Base-by-base conservation (phyloP, 1,140 invertebrate genomes). In the Philopotamus ludificatus region DNA sequence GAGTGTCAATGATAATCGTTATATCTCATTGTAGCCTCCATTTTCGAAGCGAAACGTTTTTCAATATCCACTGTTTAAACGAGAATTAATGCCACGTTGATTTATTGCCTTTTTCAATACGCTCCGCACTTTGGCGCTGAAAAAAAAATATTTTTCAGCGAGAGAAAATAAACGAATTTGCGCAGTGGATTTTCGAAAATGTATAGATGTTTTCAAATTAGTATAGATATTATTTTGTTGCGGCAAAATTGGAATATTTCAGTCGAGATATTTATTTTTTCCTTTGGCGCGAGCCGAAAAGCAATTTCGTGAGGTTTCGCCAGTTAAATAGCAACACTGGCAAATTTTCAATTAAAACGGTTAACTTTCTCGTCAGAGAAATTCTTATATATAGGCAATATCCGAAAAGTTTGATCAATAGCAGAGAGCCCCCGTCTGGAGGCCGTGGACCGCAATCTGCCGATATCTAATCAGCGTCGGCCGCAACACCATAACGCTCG, bases 81-180 rank as follows among this genome's bases (percentile, higher is more conserved):
- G 53, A 54, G 66, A 63, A 67, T 67, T 67, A 67, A 67, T 54
- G 61, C 45, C 26, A 18, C 42, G 25, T 20, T 67, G 66, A 67
- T 67, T 67, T 67, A 67, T 63, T 26, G 49, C 53, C 28, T 44
- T 53, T 60, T 63, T 63, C 66, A 67, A 63, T 67, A 63, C 53
- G 57, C 58, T 67, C 62, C 45, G 34, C 65, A 22, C 41, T 39
- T 63, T 62, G 62, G 22, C 49, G 49, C 62, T 61, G 49, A 62
- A 55, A 44, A 57, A 44, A n/a, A n/a, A n/a, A n/a, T n/a, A n/a
- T n/a, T n/a, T n/a, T n/a, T n/a, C n/a, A n/a, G n/a, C n/a, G n/a
- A n/a, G n/a, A n/a, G n/a, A n/a, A n/a, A n/a, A n/a, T n/a, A n/a
- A n/a, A n/a, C n/a, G n/a, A n/a, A n/a, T n/a, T n/a, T n/a, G n/a